Evolutionary conservation across 92 coral and sea anemone genomes (phyloP), one percentile per base, ranked within the genome.

Genomic region (Bergia sp.): DNA sequence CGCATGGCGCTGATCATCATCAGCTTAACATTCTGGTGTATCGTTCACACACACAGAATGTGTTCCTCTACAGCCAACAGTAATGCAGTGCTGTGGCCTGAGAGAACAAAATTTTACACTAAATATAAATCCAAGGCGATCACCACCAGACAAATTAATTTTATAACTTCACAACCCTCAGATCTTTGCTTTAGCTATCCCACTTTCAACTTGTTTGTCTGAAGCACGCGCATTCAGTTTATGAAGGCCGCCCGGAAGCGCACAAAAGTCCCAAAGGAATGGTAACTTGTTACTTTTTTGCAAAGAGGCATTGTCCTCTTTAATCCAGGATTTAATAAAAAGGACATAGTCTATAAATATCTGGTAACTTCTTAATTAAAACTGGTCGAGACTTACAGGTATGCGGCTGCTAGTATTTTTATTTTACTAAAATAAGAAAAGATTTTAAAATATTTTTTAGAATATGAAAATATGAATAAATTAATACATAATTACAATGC

Each of bases 41-140:
- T 83, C 2, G 87, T 64, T 58, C 87, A 83, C 23, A 29, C 29
- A 29, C 29, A 29, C 29, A 29, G 29, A 29, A 29, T 29, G 29
- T 29, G 29, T 29, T 29, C 29, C 29, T 29, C 29, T 29, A 29
- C 29, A 74, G 65, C 88, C 88, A 85, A 74, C 88, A 85, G 80
- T 67, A 71, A 85, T 49, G 11, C 88, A 85, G 44, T 74, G 80
- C 69, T 69, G 65, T 85, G 88, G 88, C 79, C 88, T 69, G 43
- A 85, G 80, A 50, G 79, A 44, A 69, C 88, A 83, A 37, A 64
- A 65, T 73, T 83, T 83, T 65, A 29, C 29, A 29, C 29, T 29
- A 0, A 29, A 29, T 29, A 29, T 29, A 29, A 29, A 29, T 29
- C 29, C 29, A 69, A 69, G 15, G 77, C 77, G 77, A 73, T 73